Percentiles rank a stretch among this genome's conserved stretches.
Conservation (phyloP, 2,113 vertebrate genomes). For the Micromys minutus region DNA sequence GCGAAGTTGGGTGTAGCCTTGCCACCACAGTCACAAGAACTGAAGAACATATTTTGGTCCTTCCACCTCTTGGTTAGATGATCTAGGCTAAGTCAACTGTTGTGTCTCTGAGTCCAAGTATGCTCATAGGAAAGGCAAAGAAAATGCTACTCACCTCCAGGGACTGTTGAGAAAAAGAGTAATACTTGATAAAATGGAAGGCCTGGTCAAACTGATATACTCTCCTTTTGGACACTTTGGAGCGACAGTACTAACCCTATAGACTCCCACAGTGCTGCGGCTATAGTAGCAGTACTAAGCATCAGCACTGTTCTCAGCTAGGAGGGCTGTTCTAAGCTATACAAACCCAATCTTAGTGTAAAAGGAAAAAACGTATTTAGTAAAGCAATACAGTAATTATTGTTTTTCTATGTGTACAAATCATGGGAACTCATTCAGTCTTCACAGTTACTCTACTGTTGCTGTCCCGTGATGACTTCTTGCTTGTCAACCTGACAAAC, state of each 20-base stretch:
- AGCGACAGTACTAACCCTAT: background rate
- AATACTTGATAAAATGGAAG: background rate
- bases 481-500: background rate
- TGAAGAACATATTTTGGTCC: background rate
- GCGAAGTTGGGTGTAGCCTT: background rate
- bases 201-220: background rate
- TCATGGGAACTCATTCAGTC: background rate
- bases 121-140: background rate
- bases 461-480: background rate
- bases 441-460: background rate
- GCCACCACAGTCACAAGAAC: accelerated
- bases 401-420: background rate
- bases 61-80: background rate
- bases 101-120: background rate
- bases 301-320: background rate
- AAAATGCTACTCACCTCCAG: background rate
- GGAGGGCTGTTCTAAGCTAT: background rate
- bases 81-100: background rate
- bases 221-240: background rate
- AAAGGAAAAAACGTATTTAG: background rate
- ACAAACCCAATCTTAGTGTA: background rate
- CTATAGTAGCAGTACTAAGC: background rate
- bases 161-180: background rate
- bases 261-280: too few relatives aligned
- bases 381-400: background rate